Base-by-base conservation (phyloP, 2,888 invertebrate genomes). In the Scaptomyza tumidula region DNA sequence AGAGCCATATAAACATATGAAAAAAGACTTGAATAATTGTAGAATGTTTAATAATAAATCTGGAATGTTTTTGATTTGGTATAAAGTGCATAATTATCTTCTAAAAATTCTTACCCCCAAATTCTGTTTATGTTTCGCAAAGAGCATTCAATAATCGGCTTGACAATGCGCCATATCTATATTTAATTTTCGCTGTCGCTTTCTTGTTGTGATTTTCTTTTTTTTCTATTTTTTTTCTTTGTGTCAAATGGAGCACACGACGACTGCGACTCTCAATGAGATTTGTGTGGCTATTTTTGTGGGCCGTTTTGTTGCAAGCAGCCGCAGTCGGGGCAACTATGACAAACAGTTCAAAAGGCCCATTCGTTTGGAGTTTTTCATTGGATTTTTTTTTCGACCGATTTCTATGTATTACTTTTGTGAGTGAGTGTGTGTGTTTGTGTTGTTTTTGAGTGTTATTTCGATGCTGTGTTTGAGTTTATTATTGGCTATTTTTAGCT, bases 241-340 rank as follows among this genome's bases (percentile, higher is more conserved):
- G 43, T 49, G 64, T 66, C 78, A 74, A 89, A 68, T 81, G 75
- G 75, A 67, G 86, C 89, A 84, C 73, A 67, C 87, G 70, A 65
- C 87, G 78, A 59, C 62, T 63, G 61, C 70, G 76, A 68, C 78
- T 77, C 74, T 79, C 87, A 86, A 86, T 86, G 78, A 81, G 82
- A 84, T 86, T 86, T 88, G 85, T 87, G 70, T 44, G 71, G 89
- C 82, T 82, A 82, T 82, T 88, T 82, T 88, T 77, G 89, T 82
- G 78, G 1, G 70, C 52, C 62, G 55, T 45, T 77, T 41, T 41
- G 85, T 35, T 35, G 50, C 50, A 50, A 50, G 50, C 89, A 80
- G 59, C 9, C 39, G 39, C 6, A n/a, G 37, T 24, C 82, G 50
- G 55, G 62, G 59, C 64, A 62, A 69, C 78, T 64, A 66, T 88